Base-by-base conservation (phyloP, 2,797 vertebrate genomes). In the Eutrigla gurnardus region DNA sequence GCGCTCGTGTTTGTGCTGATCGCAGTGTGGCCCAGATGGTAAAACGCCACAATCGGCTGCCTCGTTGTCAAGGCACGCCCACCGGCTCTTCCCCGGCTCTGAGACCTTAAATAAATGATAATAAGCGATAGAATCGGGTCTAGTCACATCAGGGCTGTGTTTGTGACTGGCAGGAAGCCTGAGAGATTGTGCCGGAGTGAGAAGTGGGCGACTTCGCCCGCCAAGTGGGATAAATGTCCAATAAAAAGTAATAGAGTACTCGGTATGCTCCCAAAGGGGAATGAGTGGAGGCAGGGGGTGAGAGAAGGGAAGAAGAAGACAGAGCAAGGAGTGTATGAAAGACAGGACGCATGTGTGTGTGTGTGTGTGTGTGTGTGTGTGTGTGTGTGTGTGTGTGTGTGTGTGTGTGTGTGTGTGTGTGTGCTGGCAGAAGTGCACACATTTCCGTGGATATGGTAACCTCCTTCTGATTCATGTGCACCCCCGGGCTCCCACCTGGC, bases 1-100 rank as follows among this genome's bases (percentile, higher is more conserved):
- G 82, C 88, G 57, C 84, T 74, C 73, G 68, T 77, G 80, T 89
- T 25, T 86, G 85, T 65, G 86, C 85, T 82, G 85, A 93, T 86
- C 81, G 87, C 87, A 85, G 81, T 62, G 82, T 65, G 81, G 80
- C 86, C 86, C 89, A 90, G 91, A 90, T 89, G 87, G 88, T 89
- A 75, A 87, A 81, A 81, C 58, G 65, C 81, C 74, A 89, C 52
- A 70, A 83, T 85, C 86, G 46, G 81, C 72, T 88, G 86, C 78
- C 54, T 80, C 65, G 54, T 82, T 81, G 83, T 79, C 88, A 73
- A 67, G 77, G 73, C 63, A 80, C 85, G 52, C 91, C 88, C 79
- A 84, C 73, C 37, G 72, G 83, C 80, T 54, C 75, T 71, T 65
- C 68, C 69, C 79, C 52, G n/a, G 55, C 80, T 71, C 60, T 53